A percentile compares a stretch with the other conserved stretches of the same genome.
These are phyloP conservation scores for Dromiciops gliroides DNA, from an alignment of 2,113 vertebrate species.

Conservation along the genomic window DNA sequence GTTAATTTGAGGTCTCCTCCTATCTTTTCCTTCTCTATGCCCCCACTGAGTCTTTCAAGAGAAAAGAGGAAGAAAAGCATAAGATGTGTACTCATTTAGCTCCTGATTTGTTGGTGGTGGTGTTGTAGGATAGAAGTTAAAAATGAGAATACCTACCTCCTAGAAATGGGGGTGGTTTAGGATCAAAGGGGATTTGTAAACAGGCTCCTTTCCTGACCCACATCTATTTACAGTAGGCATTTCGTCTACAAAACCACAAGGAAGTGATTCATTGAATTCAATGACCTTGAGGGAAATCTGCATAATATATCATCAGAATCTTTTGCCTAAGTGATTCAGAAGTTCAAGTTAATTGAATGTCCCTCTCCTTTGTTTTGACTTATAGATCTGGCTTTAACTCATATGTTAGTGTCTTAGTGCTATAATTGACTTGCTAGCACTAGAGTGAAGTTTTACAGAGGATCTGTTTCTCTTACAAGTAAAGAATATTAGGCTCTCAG, in stretches of 20 bases:
- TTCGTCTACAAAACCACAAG: slow-evolving; percentile 2
- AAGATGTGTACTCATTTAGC: neutral
- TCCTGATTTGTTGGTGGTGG: neutral
- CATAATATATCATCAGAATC: neutral
- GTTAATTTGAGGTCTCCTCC: neutral
- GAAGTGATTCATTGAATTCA: slow-evolving; percentile 22
- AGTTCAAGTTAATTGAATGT: neutral
- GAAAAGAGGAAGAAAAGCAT: neutral
- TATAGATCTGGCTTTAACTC: neutral
- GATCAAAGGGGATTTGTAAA: slow-evolving; percentile 23
- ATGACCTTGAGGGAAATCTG: slow-evolving; percentile 13
- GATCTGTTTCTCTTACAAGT: neutral
- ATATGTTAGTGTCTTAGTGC: neutral
- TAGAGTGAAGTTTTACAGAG: neutral
- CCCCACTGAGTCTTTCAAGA: neutral
- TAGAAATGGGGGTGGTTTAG: neutral
- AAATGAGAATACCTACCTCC: slow-evolving; percentile 15
- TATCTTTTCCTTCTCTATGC: neutral
- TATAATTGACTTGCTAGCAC: neutral
- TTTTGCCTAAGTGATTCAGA: neutral
- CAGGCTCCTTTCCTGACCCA: neutral
- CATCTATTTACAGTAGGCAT: slow-evolving; percentile 23
- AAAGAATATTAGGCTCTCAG: neutral
- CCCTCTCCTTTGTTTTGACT: slow-evolving; percentile 1
- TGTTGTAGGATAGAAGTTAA: neutral